Conservation (phyloP, 2,888 invertebrate species). For the Oscheius sp. region DNA sequence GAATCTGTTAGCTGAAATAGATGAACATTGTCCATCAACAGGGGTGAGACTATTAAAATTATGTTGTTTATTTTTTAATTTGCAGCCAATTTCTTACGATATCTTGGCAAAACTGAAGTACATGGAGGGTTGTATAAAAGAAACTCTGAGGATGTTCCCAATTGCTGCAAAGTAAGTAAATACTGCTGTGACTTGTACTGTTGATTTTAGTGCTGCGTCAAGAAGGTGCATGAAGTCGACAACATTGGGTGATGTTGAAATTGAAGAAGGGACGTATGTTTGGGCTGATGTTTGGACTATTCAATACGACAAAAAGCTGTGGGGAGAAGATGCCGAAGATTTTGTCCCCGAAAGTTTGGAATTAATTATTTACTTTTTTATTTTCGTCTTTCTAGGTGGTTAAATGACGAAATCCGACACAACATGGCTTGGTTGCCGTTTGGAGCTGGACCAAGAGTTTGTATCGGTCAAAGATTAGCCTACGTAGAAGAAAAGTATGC, state of each 20-base stretch:
- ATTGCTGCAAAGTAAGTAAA: conserved; percentile 56
- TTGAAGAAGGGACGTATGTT: conserved; percentile 59
- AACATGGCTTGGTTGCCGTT: conserved; percentile 52
- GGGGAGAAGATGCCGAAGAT: conserved; percentile 63
- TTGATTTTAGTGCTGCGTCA: conserved; percentile 44
- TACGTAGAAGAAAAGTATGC: conserved; percentile 61
- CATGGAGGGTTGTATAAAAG: conserved; percentile 60
- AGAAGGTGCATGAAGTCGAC: conserved; percentile 51
- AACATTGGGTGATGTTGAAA: conserved; percentile 45
- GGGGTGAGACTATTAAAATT: conserved; percentile 24
- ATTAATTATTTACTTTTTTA: not conserved
- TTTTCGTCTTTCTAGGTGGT: conserved; percentile 39
- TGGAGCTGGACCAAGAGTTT: conserved; percentile 62
- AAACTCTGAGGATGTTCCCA: conserved; percentile 59
- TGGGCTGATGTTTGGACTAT: conserved; percentile 58
- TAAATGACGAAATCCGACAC: conserved; percentile 27
- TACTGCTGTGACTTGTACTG: not conserved
- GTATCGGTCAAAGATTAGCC: conserved; percentile 64
- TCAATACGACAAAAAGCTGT: conserved; percentile 59
- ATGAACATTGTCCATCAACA: conserved; percentile 33
- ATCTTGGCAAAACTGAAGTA: conserved; percentile 53
- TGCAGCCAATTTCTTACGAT: conserved; percentile 53
- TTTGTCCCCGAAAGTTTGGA: conserved; percentile 62
- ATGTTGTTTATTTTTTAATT: not conserved
- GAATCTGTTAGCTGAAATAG: conserved; percentile 50